These are phyloP conservation scores for Lepidocyrtoides sp. DNA, from an alignment of 2,888 invertebrate species.

Conservation along the genomic window DNA sequence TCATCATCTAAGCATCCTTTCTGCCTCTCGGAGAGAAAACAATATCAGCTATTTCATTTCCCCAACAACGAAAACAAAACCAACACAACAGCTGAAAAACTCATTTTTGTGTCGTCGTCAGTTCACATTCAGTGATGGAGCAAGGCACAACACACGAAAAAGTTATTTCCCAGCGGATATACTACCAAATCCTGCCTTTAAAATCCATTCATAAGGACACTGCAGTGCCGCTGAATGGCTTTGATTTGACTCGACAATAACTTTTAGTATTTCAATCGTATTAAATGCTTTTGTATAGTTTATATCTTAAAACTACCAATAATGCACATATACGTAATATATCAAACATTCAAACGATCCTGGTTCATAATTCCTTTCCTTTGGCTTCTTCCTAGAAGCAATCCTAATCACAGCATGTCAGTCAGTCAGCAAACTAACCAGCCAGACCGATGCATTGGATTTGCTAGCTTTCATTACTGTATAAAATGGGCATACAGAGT, in stretches of 20 bases:
- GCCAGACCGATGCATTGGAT: too few relatives aligned
- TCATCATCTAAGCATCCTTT: slow-evolving; percentile 36
- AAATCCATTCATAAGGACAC: neutral
- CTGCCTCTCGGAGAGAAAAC: neutral
- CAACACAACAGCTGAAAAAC: neutral
- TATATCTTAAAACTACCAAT: too few relatives aligned
- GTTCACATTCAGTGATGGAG: neutral
- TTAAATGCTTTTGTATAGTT: neutral
- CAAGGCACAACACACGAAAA: slow-evolving; percentile 1
- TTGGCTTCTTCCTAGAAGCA: slow-evolving; percentile 42
- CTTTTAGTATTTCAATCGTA: slow-evolving; percentile 66
- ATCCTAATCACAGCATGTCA: slow-evolving; percentile 79
- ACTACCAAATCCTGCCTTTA: neutral
- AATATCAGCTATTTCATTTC: neutral
- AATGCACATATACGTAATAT: neutral
- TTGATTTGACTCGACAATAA: slow-evolving; percentile 66
- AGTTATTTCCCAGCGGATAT: slow-evolving; percentile 60
- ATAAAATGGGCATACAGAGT: too few relatives aligned
- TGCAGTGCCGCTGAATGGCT: neutral
- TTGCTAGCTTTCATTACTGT: too few relatives aligned
- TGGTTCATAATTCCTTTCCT: slow-evolving; percentile 32
- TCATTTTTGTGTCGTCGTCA: neutral
- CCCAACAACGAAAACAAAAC: slow-evolving; percentile 3
- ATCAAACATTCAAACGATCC: too few relatives aligned
- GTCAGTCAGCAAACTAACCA: slow-evolving; percentile 29